phyloP scores from a whole-genome alignment of 2,888 invertebrate species.

The Erannis defoliaria region DNA sequence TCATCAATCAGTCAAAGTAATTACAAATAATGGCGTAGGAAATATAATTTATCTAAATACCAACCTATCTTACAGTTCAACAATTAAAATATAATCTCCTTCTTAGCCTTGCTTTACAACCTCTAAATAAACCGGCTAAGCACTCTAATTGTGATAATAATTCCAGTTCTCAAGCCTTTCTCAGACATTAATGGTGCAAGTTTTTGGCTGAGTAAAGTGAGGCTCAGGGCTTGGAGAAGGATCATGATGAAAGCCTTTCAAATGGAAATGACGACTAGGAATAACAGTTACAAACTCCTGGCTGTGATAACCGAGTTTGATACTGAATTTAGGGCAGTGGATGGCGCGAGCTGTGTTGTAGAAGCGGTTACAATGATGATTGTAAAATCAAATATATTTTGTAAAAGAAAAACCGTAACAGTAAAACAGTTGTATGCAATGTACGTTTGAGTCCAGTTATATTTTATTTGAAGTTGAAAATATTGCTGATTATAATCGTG shows the following conservation, averaged over 20 bases:
- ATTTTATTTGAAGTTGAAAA: too few relatives aligned
- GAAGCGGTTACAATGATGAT: too few relatives aligned
- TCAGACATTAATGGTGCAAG: constrained; percentile 58
- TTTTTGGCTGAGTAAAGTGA: constrained; percentile 54
- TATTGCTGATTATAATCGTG: too few relatives aligned
- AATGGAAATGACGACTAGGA: constrained; percentile 60
- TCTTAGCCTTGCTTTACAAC: constrained; percentile 22
- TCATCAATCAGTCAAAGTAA: too few relatives aligned
- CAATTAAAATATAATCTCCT: constrained; percentile 29
- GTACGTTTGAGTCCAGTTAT: too few relatives aligned
- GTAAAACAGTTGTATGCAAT: too few relatives aligned
- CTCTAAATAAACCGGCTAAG: constrained; percentile 33
- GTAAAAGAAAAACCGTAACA: too few relatives aligned
- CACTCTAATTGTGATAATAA: constrained; percentile 40
- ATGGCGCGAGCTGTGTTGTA: constrained; percentile 26
- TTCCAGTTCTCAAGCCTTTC: constrained; percentile 37
- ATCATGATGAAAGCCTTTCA: constrained; percentile 39
- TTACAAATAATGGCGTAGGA: too few relatives aligned
- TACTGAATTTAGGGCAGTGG: constrained; percentile 49
- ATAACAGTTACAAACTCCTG: constrained; percentile 68
- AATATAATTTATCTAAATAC: too few relatives aligned
- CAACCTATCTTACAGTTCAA: not conserved
- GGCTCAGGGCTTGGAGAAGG: constrained; percentile 28
- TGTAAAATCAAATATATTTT: too few relatives aligned
- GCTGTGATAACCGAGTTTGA: constrained; percentile 61